phyloP scores from a whole-genome alignment of 1,140 invertebrate genomes.

The Formica selysi region DNA sequence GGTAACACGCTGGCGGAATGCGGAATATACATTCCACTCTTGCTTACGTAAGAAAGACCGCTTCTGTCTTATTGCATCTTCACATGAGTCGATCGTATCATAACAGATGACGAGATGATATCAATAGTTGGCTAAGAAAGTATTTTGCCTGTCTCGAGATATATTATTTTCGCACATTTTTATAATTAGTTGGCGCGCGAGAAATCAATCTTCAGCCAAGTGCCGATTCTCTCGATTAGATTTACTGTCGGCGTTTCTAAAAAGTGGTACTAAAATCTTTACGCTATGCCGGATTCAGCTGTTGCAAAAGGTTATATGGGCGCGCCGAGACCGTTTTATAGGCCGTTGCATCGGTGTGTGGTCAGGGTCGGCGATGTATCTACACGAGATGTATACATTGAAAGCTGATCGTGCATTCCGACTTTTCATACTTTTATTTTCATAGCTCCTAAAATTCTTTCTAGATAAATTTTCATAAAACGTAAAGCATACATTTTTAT shows the following conservation, averaged over 20 bases:
- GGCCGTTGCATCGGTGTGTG: conserved; percentile 3
- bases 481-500: neutral
- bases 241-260: conserved; percentile 13
- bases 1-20: conserved; percentile 54
- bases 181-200: neutral
- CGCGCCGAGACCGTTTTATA: conserved; percentile 49
- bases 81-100: neutral
- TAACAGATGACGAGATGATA: conserved; percentile 4
- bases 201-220: conserved; percentile 16
- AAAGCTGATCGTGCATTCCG: conserved; percentile 42
- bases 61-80: conserved; percentile 3
- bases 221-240: conserved; percentile 38
- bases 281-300: conserved; percentile 12
- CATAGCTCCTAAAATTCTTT: neutral
- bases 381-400: neutral
- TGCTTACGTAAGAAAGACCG: conserved; percentile 57
- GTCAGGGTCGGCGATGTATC: conserved; percentile 27
- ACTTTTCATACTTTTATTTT: conserved; percentile 38
- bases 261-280: conserved; percentile 46
- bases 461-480: neutral
- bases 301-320: conserved; percentile 50
- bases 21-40: conserved; percentile 65
- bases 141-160: neutral
- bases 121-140: neutral
- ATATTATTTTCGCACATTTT: neutral